phyloP scores from a whole-genome alignment of 2,888 invertebrate genomes.

The Tyria jacobaeae region DNA sequence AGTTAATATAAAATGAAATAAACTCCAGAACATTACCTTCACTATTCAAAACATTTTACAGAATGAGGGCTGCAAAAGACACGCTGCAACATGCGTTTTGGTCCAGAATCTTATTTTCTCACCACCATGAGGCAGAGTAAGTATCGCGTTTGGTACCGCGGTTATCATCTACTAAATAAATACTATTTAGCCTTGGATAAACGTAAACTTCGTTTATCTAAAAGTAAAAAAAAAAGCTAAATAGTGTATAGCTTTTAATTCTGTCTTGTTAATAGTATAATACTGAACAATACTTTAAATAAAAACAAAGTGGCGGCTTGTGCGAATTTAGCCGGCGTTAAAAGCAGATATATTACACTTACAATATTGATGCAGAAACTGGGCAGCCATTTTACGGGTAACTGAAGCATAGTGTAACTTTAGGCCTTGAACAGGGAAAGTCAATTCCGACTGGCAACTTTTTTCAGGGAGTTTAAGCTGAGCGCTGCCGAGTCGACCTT shows the following conservation, averaged over 20 bases:
- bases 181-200: neutral
- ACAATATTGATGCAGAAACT: constrained; percentile 51
- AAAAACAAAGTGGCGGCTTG: constrained; percentile 6
- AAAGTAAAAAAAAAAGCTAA: too few species aligned
- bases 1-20: too few species aligned
- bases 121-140: too few species aligned
- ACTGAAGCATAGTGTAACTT: constrained; percentile 67
- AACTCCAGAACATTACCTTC: too few species aligned
- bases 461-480: constrained; percentile 60
- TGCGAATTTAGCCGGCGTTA: constrained; percentile 19
- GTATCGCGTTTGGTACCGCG: too few species aligned
- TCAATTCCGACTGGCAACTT: constrained; percentile 77
- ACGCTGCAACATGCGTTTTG: too few species aligned
- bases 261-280: too few species aligned
- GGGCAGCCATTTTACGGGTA: constrained; percentile 58
- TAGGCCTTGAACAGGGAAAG: constrained; percentile 73
- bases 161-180: neutral
- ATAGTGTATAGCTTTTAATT: too few species aligned
- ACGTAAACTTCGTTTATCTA: too few species aligned
- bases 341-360: constrained; percentile 21
- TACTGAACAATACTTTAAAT: neutral
- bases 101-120: too few species aligned
- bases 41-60: too few species aligned
- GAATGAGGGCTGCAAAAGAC: too few species aligned
- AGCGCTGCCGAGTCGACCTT: constrained; percentile 59